phyloP scores from a whole-genome alignment of 2,113 vertebrate genomes.

The Strix uralensis region DNA sequence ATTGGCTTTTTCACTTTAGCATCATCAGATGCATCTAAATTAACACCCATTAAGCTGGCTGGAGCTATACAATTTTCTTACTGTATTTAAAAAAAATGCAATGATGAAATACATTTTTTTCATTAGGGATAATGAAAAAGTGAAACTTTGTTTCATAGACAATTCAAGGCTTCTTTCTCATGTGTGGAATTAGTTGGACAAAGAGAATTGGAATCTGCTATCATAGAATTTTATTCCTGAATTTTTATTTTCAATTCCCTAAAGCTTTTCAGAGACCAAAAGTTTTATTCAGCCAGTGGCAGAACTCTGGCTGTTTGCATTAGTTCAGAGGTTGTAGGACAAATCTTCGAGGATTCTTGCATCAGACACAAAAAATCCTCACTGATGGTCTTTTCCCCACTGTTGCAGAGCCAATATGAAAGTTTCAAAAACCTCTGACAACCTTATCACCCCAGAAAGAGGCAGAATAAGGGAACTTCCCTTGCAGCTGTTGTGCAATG shows the following conservation, averaged over 20 bases:
- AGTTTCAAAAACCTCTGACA: background rate
- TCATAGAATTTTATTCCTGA: background rate
- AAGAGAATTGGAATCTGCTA: background rate
- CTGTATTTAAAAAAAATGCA: background rate
- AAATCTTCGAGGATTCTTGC: background rate
- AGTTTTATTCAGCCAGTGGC: background rate
- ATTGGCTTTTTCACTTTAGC: background rate
- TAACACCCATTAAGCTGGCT: background rate
- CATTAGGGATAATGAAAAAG: background rate
- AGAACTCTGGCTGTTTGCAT: background rate
- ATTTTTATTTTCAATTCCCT: background rate
- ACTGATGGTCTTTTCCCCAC: background rate
- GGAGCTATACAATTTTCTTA: background rate
- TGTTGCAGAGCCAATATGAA: background rate
- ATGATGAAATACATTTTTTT: background rate
- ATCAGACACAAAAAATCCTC: background rate
- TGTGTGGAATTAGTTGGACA: background rate
- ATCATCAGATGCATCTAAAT: background rate
- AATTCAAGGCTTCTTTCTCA: background rate
- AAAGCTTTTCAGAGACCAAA: background rate
- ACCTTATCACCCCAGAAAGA: background rate
- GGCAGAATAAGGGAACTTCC: background rate
- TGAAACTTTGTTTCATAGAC: background rate
- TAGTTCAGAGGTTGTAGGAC: background rate
- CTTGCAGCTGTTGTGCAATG: background rate